Base-by-base conservation (phyloP, 2,888 invertebrate genomes). In the Pegoplata infirma region DNA sequence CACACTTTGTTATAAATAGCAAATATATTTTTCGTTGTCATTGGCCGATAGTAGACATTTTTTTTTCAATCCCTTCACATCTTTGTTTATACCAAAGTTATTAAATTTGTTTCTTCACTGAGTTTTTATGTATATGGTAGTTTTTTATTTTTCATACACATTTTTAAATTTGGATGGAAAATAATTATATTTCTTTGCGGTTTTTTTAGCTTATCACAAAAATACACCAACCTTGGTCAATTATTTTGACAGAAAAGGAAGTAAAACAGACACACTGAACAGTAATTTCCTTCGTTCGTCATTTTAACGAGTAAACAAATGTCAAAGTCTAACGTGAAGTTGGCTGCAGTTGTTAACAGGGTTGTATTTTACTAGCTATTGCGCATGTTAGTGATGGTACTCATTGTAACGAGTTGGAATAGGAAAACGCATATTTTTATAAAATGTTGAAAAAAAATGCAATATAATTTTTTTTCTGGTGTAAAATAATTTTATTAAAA, bases 171-270 rank as follows among this genome's bases (percentile, higher is more conserved):
- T 67, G 4, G n/a, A 47, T 72, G 46, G 8, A 59, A 51, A 74
- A 81, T 81, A 83, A 83, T 82, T 68, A 47, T 5, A 46, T 28
- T 71, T 55, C 5, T 55, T 56, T n/a, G 1, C 53, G 23, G 68
- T 81, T 83, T 82, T 72, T 53, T 7, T 47, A 68, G 59, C 73
- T 40, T 80, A 79, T 47, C 61, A 69, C 80, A 83, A 84, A 84
- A 82, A 73, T 82, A 83, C 85, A 88, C 88, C 88, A 86, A 88
- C 88, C 88, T 86, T 86, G 83, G 88, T 85, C 87, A 86, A 86
- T 84, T 84, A 86, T 86, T 88, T 88, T 88, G 86, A 88, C 87
- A 88, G 86, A 85, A 88, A 88, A 88, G 88, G 86, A 88, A 88
- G 88, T 86, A 73, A 78, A 81, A 80, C 1, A 14, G 80, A 74